A percentile compares a stretch with the other conserved stretches of the same genome.
These are phyloP conservation scores for Dasysyrphus tricinctus DNA, from an alignment of 2,888 invertebrate genomes.

Conservation along the genomic window DNA sequence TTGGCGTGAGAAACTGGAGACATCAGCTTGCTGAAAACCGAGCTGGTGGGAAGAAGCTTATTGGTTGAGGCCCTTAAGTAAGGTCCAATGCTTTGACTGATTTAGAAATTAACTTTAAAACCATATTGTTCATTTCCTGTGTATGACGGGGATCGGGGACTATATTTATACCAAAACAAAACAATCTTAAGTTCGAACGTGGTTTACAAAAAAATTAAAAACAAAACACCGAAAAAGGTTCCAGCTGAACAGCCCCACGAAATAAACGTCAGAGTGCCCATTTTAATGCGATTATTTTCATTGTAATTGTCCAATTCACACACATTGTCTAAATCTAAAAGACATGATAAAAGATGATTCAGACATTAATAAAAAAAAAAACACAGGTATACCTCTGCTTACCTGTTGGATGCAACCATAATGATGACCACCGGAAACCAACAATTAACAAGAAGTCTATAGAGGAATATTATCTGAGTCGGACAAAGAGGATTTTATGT, in stretches of 20 bases:
- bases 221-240: not conserved
- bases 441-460: conserved; percentile 10
- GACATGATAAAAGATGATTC: conserved; percentile 7
- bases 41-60: no score
- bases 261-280: not conserved
- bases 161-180: no score
- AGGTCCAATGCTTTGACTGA: no score
- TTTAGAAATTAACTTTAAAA: no score
- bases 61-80: no score
- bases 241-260: not conserved
- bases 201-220: not conserved
- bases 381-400: not conserved
- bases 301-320: not conserved
- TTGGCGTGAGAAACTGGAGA: no score
- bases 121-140: no score
- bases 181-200: no score
- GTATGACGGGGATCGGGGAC: no score
- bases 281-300: not conserved
- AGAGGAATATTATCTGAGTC: not conserved
- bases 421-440: conserved; percentile 18
- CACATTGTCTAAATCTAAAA: not conserved
- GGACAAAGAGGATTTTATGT: conserved; percentile 4
- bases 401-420: conserved; percentile 18
- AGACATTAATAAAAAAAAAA: not conserved
- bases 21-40: no score